Conservation (phyloP, 2,888 invertebrate species). For the Hirtodrosophila trivittata region DNA sequence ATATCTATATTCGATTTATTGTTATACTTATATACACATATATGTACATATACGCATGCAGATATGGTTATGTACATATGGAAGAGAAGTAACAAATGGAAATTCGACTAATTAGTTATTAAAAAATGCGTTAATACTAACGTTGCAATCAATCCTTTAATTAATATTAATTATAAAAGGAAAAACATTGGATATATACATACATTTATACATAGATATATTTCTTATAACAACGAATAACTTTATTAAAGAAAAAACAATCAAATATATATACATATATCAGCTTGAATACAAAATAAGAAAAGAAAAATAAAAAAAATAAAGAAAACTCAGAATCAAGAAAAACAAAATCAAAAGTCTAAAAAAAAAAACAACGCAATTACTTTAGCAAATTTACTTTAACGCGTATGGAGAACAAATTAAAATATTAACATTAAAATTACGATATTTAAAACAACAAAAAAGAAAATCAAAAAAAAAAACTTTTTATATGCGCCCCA, state of each 20-base stretch:
- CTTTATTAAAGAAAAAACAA: slow-evolving; percentile 19
- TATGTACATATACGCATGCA: slow-evolving; percentile 36
- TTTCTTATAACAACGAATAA: slow-evolving; percentile 62
- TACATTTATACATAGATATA: slow-evolving; percentile 39
- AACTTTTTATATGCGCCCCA: slow-evolving; percentile 65
- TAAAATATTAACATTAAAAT: slow-evolving; percentile 23
- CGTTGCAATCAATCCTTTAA: slow-evolving; percentile 71
- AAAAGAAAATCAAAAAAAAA: slow-evolving; percentile 8
- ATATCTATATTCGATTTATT: slow-evolving; percentile 48
- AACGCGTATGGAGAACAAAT: slow-evolving; percentile 18
- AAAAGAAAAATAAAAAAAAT: slow-evolving; percentile 5
- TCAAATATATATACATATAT: slow-evolving; percentile 1
- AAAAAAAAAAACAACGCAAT: slow-evolving; percentile 53
- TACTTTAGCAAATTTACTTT: slow-evolving; percentile 74
- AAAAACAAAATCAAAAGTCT: slow-evolving; percentile 2
- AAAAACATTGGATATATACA: slow-evolving; percentile 27
- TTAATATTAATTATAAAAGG: slow-evolving; percentile 25
- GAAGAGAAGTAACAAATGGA: slow-evolving; percentile 16
- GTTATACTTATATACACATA: slow-evolving; percentile 47
- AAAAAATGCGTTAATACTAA: slow-evolving; percentile 65
- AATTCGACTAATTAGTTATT: slow-evolving; percentile 28
- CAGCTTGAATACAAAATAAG: neutral
- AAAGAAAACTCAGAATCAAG: slow-evolving; percentile 36
- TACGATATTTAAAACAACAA: slow-evolving; percentile 37
- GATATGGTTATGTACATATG: slow-evolving; percentile 10